A percentile compares a stretch with the other conserved stretches of the same genome.
Evolutionary conservation across 2,888 invertebrate species (phyloP).

Genomic region (Endomychus coccineus): DNA sequence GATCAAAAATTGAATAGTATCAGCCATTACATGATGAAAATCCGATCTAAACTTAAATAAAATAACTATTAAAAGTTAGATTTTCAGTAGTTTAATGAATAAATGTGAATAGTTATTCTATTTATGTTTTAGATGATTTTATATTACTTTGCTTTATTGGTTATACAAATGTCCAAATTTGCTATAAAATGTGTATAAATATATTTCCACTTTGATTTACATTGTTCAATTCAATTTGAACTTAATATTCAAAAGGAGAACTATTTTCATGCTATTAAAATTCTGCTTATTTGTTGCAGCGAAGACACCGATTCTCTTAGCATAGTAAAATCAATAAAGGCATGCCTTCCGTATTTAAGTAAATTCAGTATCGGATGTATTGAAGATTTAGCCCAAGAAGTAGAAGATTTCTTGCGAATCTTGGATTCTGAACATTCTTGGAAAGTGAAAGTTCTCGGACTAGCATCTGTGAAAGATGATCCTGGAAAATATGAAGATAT

Average conservation of each 20-base stretch:
- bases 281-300: not conserved
- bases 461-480: constrained; percentile 68
- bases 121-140: too few relatives aligned
- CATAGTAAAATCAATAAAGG: constrained; percentile 28
- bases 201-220: too few relatives aligned
- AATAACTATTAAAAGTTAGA: too few relatives aligned
- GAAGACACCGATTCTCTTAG: constrained; percentile 1
- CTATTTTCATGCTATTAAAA: not conserved
- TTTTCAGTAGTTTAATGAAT: too few relatives aligned
- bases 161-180: too few relatives aligned
- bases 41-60: too few relatives aligned
- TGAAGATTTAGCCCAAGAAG: constrained; percentile 37
- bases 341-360: constrained; percentile 32
- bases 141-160: too few relatives aligned
- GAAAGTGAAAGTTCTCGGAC: constrained; percentile 54
- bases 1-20: constrained; percentile 11
- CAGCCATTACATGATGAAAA: too few relatives aligned
- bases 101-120: too few relatives aligned
- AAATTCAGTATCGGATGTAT: constrained; percentile 41
- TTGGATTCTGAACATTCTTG: constrained; percentile 43
- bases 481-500: constrained; percentile 55
- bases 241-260: too few relatives aligned
- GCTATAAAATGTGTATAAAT: too few relatives aligned
- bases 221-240: too few relatives aligned
- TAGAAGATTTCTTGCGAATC: constrained; percentile 33